Percentiles rank a stretch among this genome's conserved stretches.
phyloP scores from a whole-genome alignment of 2,888 invertebrate species.

The Cosmopolites sordidus region DNA sequence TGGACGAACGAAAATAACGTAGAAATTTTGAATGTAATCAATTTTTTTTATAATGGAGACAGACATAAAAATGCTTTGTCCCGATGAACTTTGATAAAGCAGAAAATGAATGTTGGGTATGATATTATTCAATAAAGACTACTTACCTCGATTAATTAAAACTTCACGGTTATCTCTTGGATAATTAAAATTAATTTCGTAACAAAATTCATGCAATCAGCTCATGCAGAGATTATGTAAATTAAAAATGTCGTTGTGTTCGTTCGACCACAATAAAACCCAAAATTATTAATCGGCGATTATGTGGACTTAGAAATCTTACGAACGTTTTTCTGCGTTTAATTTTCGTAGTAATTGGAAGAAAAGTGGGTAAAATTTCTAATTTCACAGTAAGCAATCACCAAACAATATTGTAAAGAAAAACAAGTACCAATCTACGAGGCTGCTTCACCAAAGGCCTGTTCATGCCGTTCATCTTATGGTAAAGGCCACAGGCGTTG shows the following conservation, averaged over 20 bases:
- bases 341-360: too few species aligned
- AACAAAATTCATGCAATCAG: constrained; percentile 13
- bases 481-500: constrained; percentile 99
- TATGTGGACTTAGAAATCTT: too few species aligned
- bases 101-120: too few species aligned
- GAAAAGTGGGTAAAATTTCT: background rate
- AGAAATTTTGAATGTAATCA: too few species aligned
- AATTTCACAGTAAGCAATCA: background rate
- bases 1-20: constrained; percentile 20
- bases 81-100: too few species aligned
- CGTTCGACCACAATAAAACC: constrained; percentile 29
- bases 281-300: too few species aligned
- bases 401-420: background rate
- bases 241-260: constrained; percentile 24
- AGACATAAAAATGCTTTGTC: too few species aligned
- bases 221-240: constrained; percentile 15
- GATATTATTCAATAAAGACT: background rate
- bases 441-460: constrained; percentile 88
- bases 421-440: constrained; percentile 71
- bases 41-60: too few species aligned
- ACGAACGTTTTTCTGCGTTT: too few species aligned
- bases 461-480: constrained; percentile 94
- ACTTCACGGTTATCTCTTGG: background rate
- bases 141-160: background rate
- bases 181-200: background rate